A percentile compares a stretch with the other conserved stretches of the same genome.
phyloP scores from a whole-genome alignment of 2,888 invertebrate genomes.

The Anoplius nigerrimus region DNA sequence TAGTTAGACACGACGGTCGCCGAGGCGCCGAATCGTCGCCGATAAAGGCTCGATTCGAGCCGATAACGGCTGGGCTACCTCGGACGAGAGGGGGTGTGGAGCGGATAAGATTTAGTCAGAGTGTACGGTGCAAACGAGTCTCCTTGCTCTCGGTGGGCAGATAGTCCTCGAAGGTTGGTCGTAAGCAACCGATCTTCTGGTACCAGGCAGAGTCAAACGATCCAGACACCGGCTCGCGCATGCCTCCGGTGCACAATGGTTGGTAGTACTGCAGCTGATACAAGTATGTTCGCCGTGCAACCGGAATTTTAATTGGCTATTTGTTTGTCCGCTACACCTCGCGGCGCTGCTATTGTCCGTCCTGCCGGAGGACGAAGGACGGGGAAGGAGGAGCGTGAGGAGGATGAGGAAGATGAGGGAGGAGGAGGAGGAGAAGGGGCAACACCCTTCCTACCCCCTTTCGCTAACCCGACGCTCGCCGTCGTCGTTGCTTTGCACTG shows the following conservation, averaged over 20 bases:
- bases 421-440: too few relatives aligned
- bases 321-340: constrained; percentile 69
- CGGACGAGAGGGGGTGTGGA: too few relatives aligned
- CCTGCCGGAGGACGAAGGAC: constrained; percentile 42
- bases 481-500: constrained; percentile 38
- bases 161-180: constrained; percentile 54
- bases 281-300: constrained; percentile 69
- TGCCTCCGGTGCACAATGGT: constrained; percentile 64
- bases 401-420: too few relatives aligned
- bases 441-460: constrained; percentile 6
- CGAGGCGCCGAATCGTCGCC: constrained; percentile 29
- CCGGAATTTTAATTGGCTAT: constrained; percentile 72
- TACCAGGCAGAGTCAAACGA: constrained; percentile 58
- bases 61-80: constrained; percentile 55
- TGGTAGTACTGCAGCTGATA: constrained; percentile 66
- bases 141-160: constrained; percentile 34
- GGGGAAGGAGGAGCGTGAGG: too few relatives aligned
- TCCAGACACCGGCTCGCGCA: constrained; percentile 59
- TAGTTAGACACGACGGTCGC: neutral
- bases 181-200: constrained; percentile 61
- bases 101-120: constrained; percentile 37
- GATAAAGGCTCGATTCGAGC: constrained; percentile 46
- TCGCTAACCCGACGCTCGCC: neutral
- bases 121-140: constrained; percentile 54
- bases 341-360: constrained; percentile 62